Evolutionary conservation across 1,140 invertebrate species (phyloP).

Genomic region (Antheraea pernyi): DNA sequence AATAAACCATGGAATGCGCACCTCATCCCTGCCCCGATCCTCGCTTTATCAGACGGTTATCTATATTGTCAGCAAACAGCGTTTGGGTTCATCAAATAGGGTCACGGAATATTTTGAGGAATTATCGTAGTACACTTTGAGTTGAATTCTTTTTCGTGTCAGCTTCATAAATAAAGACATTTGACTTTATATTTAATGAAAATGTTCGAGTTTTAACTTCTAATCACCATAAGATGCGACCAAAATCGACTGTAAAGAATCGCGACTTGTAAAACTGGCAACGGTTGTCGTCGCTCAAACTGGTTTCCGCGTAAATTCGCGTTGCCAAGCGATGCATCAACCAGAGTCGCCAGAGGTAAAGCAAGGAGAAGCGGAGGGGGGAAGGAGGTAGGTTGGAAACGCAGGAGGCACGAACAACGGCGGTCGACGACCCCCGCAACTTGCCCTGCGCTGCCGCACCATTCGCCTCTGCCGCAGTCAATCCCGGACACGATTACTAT

Average conservation of each 20-base stretch:
- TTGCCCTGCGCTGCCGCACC: conserved; percentile 66
- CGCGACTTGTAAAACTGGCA: conserved; percentile 40
- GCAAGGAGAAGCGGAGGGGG: conserved; percentile 38
- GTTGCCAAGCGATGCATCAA: conserved; percentile 69
- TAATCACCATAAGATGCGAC: too few species aligned
- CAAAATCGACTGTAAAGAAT: conserved; percentile 33
- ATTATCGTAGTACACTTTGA: too few species aligned
- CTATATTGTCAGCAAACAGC: conserved; percentile 25
- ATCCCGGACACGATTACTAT: conserved; percentile 55
- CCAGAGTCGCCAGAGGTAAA: conserved; percentile 56
- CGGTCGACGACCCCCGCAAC: conserved; percentile 72
- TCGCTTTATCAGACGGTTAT: conserved; percentile 27
- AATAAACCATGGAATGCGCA: conserved; percentile 41
- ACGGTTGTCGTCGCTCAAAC: conserved; percentile 62
- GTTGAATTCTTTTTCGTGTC: too few species aligned
- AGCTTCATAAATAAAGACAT: neutral
- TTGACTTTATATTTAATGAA: too few species aligned
- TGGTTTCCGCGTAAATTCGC: conserved; percentile 72
- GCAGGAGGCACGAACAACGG: conserved; percentile 63
- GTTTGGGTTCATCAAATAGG: conserved; percentile 5
- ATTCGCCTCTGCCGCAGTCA: conserved; percentile 57
- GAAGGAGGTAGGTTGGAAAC: conserved; percentile 54
- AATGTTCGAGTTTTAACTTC: too few species aligned
- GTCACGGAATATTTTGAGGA: neutral
- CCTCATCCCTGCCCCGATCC: conserved; percentile 18